Percentiles rank a stretch among this genome's conserved stretches.
Evolutionary conservation across 2,113 vertebrate genomes (phyloP).

Genomic region (human (Homo sapiens)): GRCh38 chr18:60307501-60308000

Average conservation of each 20-base stretch:
- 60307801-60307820: neutral
- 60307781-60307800: neutral
- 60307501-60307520: neutral
- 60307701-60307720: neutral
- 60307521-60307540: neutral
- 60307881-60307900: neutral
- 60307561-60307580: neutral
- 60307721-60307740: neutral
- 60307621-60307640: neutral
- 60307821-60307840: neutral
- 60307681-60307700: neutral
- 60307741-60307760: neutral
- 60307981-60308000: neutral
- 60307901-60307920: neutral
- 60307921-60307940: neutral
- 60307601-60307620: neutral
- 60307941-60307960: constrained; percentile 7
- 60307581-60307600: neutral
- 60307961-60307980: neutral
- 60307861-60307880: neutral
- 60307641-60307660: neutral
- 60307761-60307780: neutral
- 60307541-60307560: neutral
- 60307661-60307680: neutral
- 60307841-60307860: neutral